Evolutionary conservation across 2,113 vertebrate genomes (phyloP).

Genomic region (Etheostoma spectabile): DNA sequence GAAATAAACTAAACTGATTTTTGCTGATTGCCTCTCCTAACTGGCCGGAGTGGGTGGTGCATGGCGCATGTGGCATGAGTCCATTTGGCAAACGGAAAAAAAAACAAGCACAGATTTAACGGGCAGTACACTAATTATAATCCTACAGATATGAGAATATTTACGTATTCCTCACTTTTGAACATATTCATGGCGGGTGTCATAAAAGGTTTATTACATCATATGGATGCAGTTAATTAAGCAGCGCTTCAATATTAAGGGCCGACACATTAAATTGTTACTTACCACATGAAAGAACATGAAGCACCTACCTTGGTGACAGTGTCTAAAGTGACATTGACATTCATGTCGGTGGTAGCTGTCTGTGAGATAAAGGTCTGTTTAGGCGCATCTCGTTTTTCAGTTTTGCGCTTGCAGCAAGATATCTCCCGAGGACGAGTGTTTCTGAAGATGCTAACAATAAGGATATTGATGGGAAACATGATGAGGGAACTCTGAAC

Average conservation of each 20-base stretch:
- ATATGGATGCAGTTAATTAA: not conserved
- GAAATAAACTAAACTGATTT: too few species aligned
- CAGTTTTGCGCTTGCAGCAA: slow-evolving; percentile 44
- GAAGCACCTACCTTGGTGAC: slow-evolving; percentile 83
- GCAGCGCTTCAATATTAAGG: not conserved
- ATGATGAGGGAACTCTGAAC: slow-evolving; percentile 93
- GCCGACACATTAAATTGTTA: not conserved
- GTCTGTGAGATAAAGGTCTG: slow-evolving; percentile 53
- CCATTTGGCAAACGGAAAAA: too few species aligned
- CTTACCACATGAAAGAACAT: not conserved
- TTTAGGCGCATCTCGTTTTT: slow-evolving; percentile 56
- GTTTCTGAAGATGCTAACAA: slow-evolving; percentile 93
- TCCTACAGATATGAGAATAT: not conserved
- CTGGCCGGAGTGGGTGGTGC: too few species aligned
- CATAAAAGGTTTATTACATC: not conserved
- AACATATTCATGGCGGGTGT: not conserved
- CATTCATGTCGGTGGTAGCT: slow-evolving; percentile 33
- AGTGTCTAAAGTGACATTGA: slow-evolving; percentile 83
- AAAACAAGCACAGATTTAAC: too few species aligned
- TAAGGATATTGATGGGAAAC: slow-evolving; percentile 95
- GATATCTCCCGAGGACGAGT: slow-evolving; percentile 65
- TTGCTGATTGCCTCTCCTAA: too few species aligned
- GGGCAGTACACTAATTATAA: too few species aligned
- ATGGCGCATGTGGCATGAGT: too few species aligned
- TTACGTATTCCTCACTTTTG: not conserved